Evolutionary conservation across 2,797 vertebrate species (phyloP).

Genomic region (Neostethus bicornis): DNA sequence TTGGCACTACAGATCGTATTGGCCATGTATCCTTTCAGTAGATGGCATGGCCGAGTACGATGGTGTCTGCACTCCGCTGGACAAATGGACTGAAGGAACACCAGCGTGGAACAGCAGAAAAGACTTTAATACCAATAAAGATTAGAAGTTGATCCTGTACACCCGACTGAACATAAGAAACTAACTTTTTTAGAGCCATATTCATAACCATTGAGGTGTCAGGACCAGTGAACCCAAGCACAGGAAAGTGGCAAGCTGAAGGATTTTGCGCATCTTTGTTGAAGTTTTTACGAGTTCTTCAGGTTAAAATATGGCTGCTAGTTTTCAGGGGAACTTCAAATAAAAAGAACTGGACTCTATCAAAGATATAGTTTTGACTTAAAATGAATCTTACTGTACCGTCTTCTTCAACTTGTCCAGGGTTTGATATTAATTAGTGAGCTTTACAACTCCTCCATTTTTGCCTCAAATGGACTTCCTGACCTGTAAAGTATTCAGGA

Average conservation of each 20-base stretch:
- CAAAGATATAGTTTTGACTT: too few species aligned
- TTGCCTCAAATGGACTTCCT: too few species aligned
- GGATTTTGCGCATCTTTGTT: background rate
- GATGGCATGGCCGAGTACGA: conserved; percentile 18
- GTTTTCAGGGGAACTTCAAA: too few species aligned
- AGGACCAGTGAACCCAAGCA: background rate
- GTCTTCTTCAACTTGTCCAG: too few species aligned
- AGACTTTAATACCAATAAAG: conserved; percentile 14
- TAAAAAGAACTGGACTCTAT: too few species aligned
- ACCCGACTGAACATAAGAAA: conserved; percentile 17
- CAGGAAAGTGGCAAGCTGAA: background rate
- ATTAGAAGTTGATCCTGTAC: conserved; percentile 18
- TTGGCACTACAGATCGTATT: conserved; percentile 22
- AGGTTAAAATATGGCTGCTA: too few species aligned
- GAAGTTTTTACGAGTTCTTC: background rate
- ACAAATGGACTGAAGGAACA: conserved; percentile 21
- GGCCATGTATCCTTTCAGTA: conserved; percentile 5
- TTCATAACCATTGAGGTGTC: too few species aligned
- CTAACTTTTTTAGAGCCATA: background rate
- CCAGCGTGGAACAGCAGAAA: conserved; percentile 12
- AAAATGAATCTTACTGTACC: too few species aligned
- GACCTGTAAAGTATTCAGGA: too few species aligned
- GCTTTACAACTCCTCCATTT: too few species aligned
- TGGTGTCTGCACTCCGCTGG: conserved; percentile 7
- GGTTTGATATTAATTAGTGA: too few species aligned